Evolutionary conservation across 2,888 invertebrate species (phyloP).

Genomic region (Tiliacea aurago): DNA sequence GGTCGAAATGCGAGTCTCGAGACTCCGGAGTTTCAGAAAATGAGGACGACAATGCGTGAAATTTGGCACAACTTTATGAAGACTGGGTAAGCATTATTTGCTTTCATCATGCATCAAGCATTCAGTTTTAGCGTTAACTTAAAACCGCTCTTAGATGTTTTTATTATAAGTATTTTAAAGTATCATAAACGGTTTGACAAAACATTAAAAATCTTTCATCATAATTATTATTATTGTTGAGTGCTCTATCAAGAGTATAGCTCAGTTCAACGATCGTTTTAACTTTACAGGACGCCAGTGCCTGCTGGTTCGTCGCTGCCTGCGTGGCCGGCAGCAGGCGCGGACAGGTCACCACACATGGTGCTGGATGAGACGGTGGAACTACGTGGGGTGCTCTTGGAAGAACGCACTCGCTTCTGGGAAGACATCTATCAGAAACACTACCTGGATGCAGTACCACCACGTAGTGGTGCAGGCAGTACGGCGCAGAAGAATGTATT

Average conservation of each 20-base stretch:
- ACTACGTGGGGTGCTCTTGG: slow-evolving; percentile 65
- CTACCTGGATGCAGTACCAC: slow-evolving; percentile 69
- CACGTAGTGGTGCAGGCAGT: slow-evolving; percentile 45
- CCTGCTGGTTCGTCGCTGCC: slow-evolving; percentile 63
- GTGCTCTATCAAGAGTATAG: background rate
- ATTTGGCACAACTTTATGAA: slow-evolving; percentile 46
- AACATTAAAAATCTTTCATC: too few relatives aligned
- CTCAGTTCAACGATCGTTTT: background rate
- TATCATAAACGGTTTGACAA: too few relatives aligned
- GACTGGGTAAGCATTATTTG: background rate
- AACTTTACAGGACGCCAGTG: slow-evolving; percentile 44
- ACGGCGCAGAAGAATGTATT: background rate
- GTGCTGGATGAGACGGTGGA: slow-evolving; percentile 64
- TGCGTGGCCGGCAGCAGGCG: too few relatives aligned
- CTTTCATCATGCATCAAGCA: too few relatives aligned
- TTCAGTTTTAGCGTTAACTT: too few relatives aligned
- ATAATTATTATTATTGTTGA: too few relatives aligned
- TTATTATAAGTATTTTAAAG: too few relatives aligned
- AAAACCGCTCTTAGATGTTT: too few relatives aligned
- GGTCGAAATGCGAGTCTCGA: slow-evolving; percentile 11
- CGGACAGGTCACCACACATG: slow-evolving; percentile 77
- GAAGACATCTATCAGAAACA: slow-evolving; percentile 72
- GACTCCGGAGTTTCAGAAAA: slow-evolving; percentile 20
- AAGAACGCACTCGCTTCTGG: slow-evolving; percentile 71
- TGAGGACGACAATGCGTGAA: slow-evolving; percentile 39